Evolutionary conservation across 2,797 vertebrate species (phyloP).

Genomic region (Spondyliosoma cantharus): DNA sequence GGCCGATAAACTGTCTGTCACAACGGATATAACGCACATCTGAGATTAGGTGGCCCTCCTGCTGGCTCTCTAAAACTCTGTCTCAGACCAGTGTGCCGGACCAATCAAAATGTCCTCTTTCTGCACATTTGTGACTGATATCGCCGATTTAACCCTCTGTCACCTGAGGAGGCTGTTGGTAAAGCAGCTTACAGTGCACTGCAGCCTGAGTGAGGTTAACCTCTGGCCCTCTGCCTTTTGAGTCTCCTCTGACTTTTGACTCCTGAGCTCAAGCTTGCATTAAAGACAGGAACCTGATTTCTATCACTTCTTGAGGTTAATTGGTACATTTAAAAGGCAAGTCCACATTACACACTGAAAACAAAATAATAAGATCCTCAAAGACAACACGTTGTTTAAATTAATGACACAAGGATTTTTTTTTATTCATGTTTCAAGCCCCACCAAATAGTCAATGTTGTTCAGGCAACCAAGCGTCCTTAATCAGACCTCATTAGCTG

Average conservation of each 20-base stretch:
- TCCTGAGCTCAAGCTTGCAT: background rate
- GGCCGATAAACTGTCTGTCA: slow-evolving; percentile 32
- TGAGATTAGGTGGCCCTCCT: slow-evolving; percentile 31
- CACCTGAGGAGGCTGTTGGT: slow-evolving; percentile 13
- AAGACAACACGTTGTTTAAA: background rate
- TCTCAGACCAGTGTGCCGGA: background rate
- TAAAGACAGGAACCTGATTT: background rate
- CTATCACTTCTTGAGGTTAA: background rate
- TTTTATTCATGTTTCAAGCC: background rate
- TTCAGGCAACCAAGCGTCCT: background rate
- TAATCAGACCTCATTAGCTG: slow-evolving; percentile 43
- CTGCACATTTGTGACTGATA: background rate
- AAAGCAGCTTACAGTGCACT: slow-evolving; percentile 47
- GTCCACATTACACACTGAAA: background rate
- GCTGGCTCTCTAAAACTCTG: slow-evolving; percentile 6
- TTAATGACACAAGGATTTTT: background rate
- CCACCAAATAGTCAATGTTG: background rate
- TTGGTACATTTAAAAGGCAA: background rate
- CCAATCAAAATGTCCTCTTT: background rate
- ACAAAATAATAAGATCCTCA: background rate
- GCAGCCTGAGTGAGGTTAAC: slow-evolving; percentile 9
- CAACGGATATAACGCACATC: slow-evolving; percentile 5
- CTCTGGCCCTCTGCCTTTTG: slow-evolving; percentile 8
- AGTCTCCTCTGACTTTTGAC: slow-evolving; percentile 26
- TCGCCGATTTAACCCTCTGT: slow-evolving; percentile 12